Base-by-base conservation (phyloP, 2,113 vertebrate genomes). In the Indicator indicator region DNA sequence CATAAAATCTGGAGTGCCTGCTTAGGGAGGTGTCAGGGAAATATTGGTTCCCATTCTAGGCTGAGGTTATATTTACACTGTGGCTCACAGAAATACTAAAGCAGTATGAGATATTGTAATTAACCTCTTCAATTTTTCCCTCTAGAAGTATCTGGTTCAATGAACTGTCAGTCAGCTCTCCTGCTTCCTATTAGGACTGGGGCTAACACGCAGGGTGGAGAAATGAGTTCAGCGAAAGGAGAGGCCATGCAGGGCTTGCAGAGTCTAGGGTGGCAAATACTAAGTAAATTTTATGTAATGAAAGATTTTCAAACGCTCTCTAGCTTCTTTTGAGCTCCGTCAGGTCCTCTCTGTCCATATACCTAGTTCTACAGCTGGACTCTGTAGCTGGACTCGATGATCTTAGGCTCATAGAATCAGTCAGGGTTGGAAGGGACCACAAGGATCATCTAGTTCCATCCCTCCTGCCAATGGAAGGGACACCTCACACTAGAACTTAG, bases 1-100 rank as follows among this genome's bases (percentile, higher is more conserved):
- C 90, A 72, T 96, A 95, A 97, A 97, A 95, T 44, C 90, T 81
- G 33, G 88, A 97, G 93, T 96, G 90, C 80, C 90, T 94, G 94
- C 90, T 95, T 94, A 88, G 96, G 93, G 95, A 97, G 73, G 93
- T 92, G 95, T 96, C 93, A 95, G 90, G 62, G 86, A 97, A 96
- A 95, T 94, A 95, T 63, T 91, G 91, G 93, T 86, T 96, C 82
- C 92, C 94, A 93, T 94, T 94, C 86, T 76, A 93, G 73, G 80
- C 86, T 96, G 93, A 69, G 2, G 8, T 86, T 94, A 86, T 95
- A 88, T 91, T 95, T 95, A 95, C 62, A 52, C 86, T 86, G 79
- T 69, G 90, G 76, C 88, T 95, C 88, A 69, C 83, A 59, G 73
- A 94, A 86, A 94, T 95, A 92, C 77, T 90, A 95, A 95, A 95